Conservation (phyloP, 2,113 vertebrate genomes). For the Dipodomys spectabilis region DNA sequence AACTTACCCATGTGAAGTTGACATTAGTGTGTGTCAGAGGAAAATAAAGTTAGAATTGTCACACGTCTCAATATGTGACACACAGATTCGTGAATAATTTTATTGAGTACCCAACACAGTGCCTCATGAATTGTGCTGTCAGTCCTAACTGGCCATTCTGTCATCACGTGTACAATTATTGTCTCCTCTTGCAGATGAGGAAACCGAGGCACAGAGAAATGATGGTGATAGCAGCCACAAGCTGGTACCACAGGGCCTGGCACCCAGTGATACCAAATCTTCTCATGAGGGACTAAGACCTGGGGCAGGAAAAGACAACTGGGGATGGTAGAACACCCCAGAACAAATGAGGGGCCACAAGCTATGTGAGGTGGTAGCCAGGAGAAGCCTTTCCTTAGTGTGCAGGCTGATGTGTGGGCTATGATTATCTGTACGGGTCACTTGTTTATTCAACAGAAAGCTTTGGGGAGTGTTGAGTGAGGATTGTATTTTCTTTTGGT, state of each 20-base stretch:
- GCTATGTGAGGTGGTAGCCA: not conserved
- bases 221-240: too few species aligned
- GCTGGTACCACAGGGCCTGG: not conserved
- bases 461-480: not conserved
- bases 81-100: not conserved
- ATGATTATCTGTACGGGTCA: too few species aligned
- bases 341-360: not conserved
- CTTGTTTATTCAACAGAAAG: not conserved
- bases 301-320: not conserved
- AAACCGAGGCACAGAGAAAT: not conserved
- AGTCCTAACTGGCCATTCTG: not conserved
- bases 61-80: not conserved
- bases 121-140: not conserved
- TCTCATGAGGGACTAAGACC: not conserved
- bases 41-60: constrained; percentile 9
- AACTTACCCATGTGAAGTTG: not conserved
- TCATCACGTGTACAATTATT: too few species aligned
- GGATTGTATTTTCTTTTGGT: not conserved
- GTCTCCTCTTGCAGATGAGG: not conserved
- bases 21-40: not conserved
- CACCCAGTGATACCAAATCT: not conserved
- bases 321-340: not conserved
- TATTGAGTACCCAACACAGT: too few species aligned
- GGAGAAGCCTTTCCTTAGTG: not conserved
- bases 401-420: too few species aligned